phyloP scores from a whole-genome alignment of 2,113 vertebrate species.

The Okapia johnstoni region DNA sequence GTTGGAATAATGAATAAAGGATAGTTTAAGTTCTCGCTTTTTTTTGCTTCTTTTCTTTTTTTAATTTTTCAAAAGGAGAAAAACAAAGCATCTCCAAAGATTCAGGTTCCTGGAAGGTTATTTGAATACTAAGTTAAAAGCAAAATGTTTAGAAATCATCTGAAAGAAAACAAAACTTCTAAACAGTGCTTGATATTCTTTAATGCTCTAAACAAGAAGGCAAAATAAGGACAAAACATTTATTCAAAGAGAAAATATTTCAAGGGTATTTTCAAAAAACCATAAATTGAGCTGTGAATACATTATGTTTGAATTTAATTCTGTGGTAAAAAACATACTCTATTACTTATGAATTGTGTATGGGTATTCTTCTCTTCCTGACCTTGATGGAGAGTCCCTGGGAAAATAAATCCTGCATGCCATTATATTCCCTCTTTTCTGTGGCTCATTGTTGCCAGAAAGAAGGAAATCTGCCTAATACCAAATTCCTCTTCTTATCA shows the following conservation, averaged over 20 bases:
- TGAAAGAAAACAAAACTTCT: background rate
- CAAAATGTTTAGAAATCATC: background rate
- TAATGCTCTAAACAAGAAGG: background rate
- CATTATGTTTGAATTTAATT: background rate
- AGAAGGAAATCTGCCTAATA: background rate
- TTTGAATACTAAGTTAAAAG: constrained; percentile 10
- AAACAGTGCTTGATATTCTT: background rate
- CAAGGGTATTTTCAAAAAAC: constrained; percentile 6
- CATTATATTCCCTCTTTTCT: background rate
- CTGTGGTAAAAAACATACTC: background rate
- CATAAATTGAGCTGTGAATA: constrained; percentile 5
- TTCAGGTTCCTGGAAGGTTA: constrained; percentile 5
- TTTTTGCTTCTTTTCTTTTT: background rate
- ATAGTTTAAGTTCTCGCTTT: background rate
- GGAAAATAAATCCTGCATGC: background rate
- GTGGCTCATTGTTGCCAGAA: background rate
- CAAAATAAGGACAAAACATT: constrained; percentile 21
- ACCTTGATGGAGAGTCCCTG: background rate
- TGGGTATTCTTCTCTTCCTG: background rate
- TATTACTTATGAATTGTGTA: background rate
- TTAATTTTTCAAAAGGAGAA: background rate
- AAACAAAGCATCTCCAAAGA: constrained; percentile 7
- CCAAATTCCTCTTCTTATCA: background rate
- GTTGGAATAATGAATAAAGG: background rate
- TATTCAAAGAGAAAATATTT: constrained; percentile 31